Percentiles rank a stretch among this genome's conserved stretches.
Conservation (phyloP, 2,888 invertebrate species). For the Acanthosepion pharaonis region DNA sequence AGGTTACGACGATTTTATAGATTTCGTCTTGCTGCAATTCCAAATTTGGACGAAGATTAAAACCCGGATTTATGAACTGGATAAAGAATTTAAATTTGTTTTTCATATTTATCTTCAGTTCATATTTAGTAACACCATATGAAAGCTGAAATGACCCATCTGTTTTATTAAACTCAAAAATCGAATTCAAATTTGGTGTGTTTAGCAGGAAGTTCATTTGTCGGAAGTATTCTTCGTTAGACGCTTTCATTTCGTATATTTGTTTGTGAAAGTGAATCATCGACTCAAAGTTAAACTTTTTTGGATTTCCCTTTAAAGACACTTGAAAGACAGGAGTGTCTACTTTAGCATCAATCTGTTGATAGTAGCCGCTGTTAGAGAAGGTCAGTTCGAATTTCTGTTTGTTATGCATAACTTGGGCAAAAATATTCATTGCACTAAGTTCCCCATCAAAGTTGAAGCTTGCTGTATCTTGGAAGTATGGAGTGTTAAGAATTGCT, state of each 20-base stretch:
- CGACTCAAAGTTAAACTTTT: neutral
- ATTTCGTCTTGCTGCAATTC: neutral
- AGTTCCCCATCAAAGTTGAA: neutral
- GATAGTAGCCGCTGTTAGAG: neutral
- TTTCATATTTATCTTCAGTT: too few species aligned
- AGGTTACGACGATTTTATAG: neutral
- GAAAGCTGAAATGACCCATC: too few species aligned
- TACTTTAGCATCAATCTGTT: neutral
- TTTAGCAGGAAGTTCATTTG: too few species aligned
- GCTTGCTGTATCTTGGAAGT: neutral
- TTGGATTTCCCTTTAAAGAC: neutral
- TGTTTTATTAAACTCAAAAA: too few species aligned
- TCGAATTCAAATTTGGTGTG: too few species aligned
- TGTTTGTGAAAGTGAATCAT: neutral
- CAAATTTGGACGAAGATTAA: neutral
- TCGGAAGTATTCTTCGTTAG: neutral
- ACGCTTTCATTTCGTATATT: neutral
- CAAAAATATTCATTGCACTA: neutral
- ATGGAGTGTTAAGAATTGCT: neutral
- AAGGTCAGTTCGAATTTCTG: neutral
- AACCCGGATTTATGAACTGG: neutral
- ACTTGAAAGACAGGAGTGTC: neutral
- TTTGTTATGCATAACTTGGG: neutral
- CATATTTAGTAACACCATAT: too few species aligned
- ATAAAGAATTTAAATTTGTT: too few species aligned